Evolutionary conservation across 2,888 invertebrate species (phyloP).

Genomic region (Cyaniris semiargus): DNA sequence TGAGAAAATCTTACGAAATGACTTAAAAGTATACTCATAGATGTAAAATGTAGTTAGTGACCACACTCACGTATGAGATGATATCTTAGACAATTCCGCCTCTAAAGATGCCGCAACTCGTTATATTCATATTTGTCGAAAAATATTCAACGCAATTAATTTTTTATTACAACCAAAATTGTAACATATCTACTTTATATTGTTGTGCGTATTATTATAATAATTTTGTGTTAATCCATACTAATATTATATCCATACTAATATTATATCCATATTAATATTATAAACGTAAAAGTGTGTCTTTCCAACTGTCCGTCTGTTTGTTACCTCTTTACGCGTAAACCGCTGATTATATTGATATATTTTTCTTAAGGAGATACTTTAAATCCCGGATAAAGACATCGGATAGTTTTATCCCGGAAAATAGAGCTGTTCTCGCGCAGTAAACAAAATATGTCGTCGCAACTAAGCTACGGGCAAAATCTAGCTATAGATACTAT

Average conservation of each 20-base stretch:
- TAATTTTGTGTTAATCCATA: neutral
- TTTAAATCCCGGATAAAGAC: too few relatives aligned
- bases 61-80: conserved; percentile 78
- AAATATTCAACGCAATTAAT: conserved; percentile 26
- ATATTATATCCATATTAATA: neutral
- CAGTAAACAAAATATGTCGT: too few relatives aligned
- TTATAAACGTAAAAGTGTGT: too few relatives aligned
- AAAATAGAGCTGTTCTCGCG: too few relatives aligned
- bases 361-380: too few relatives aligned
- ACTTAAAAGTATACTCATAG: conserved; percentile 77
- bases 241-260: neutral
- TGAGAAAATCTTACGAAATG: conserved; percentile 80
- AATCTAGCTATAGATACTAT: too few relatives aligned
- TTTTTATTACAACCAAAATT: conserved; percentile 8
- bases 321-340: too few relatives aligned
- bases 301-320: too few relatives aligned
- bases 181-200: neutral
- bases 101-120: conserved; percentile 67
- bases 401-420: too few relatives aligned
- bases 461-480: too few relatives aligned
- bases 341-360: neutral
- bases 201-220: neutral
- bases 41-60: conserved; percentile 74
- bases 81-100: conserved; percentile 78
- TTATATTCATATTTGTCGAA: conserved; percentile 54